A percentile compares a stretch with the other conserved stretches of the same genome.
Evolutionary conservation across 2,797 vertebrate genomes (phyloP).

Genomic region (Neosilurus mollespiculum): DNA sequence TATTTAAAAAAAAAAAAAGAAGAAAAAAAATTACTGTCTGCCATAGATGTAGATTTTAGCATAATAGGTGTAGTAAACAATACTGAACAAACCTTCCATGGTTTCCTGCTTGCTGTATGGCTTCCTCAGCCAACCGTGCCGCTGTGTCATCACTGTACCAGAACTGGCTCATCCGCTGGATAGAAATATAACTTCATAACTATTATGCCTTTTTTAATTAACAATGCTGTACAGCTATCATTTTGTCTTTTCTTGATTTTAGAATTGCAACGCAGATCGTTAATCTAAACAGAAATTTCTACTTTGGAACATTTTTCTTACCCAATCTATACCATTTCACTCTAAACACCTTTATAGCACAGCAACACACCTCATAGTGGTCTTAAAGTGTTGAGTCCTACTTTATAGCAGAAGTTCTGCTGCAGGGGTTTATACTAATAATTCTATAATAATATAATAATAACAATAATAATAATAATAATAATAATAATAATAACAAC

Average conservation of each 20-base stretch:
- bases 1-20: background rate
- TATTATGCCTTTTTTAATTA: background rate
- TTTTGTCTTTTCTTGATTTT: background rate
- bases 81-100: slow-evolving; percentile 79
- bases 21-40: background rate
- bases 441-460: background rate
- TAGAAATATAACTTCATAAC: slow-evolving; percentile 6
- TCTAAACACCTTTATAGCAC: background rate
- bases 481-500: no score
- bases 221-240: no score
- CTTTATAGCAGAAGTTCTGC: background rate
- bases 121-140: slow-evolving; percentile 79
- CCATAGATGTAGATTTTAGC: background rate
- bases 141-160: slow-evolving; percentile 93
- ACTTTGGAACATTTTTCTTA: background rate
- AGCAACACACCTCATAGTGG: background rate
- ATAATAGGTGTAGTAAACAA: no score
- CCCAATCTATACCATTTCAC: background rate
- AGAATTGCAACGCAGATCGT: background rate
- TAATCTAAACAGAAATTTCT: no score
- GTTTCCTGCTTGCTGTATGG: slow-evolving; percentile 75
- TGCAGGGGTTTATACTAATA: background rate
- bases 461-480: no score
- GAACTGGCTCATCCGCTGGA: slow-evolving; percentile 92
- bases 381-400: background rate